Percentiles rank a stretch among this genome's conserved stretches.
Evolutionary conservation across 2,113 vertebrate genomes (phyloP).

Genomic region (Podarcis raffonei): DNA sequence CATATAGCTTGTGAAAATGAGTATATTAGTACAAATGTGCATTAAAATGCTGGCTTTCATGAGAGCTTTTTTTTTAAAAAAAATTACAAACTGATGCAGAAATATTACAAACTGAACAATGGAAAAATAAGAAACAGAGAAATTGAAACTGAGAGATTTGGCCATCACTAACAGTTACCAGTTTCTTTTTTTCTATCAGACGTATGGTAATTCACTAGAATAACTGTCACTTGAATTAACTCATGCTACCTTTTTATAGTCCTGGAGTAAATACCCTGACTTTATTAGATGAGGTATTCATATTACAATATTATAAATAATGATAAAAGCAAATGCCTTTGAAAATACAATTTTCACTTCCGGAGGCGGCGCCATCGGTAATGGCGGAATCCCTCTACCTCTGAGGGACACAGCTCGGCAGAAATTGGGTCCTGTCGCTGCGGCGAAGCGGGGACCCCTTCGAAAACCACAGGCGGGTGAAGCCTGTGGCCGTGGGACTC

Average conservation of each 20-base stretch:
- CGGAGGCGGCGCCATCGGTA: too few relatives aligned
- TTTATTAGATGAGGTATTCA: constrained; percentile 27
- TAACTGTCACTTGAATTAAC: neutral
- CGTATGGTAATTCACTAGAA: constrained; percentile 8
- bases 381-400: too few relatives aligned
- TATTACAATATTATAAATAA: constrained; percentile 44
- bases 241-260: constrained; percentile 30
- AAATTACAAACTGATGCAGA: neutral
- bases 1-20: too few relatives aligned
- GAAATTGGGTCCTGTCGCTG: too few relatives aligned
- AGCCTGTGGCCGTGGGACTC: too few relatives aligned
- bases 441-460: too few relatives aligned
- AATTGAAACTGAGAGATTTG: neutral
- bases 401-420: too few relatives aligned
- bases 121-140: neutral
- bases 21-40: too few relatives aligned
- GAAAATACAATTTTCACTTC: constrained; percentile 27
- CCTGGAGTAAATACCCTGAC: constrained; percentile 14
- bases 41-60: too few relatives aligned
- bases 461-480: too few relatives aligned
- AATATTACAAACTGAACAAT: neutral
- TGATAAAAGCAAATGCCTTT: constrained; percentile 16
- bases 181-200: neutral
- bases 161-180: neutral
- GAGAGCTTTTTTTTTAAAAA: neutral